Conservation (phyloP, 2,888 invertebrate genomes). For the Ophion ventricosus region DNA sequence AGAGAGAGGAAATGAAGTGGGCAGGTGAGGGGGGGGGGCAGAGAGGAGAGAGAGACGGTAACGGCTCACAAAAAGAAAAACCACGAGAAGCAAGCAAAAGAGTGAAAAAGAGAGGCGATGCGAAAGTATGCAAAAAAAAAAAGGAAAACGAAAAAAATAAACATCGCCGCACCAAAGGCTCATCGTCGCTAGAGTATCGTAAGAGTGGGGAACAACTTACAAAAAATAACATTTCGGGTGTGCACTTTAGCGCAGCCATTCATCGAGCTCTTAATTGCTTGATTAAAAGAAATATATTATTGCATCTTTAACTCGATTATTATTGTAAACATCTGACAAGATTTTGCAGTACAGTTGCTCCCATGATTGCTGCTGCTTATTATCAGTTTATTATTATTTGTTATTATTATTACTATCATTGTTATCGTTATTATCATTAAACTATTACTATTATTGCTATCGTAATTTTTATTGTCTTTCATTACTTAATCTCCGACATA, state of each 20-base stretch:
- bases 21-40: background rate
- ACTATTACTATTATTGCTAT: too few species aligned
- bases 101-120: slow-evolving; percentile 2
- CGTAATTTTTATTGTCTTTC: too few species aligned
- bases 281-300: background rate
- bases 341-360: background rate
- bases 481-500: too few species aligned
- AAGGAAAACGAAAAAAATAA: background rate
- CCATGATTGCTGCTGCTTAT: too few species aligned
- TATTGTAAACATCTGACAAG: background rate
- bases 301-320: background rate
- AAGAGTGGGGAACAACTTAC: background rate
- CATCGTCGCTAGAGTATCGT: slow-evolving; percentile 6
- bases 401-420: too few species aligned
- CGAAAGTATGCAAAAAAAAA: slow-evolving; percentile 54
- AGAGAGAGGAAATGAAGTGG: background rate
- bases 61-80: background rate
- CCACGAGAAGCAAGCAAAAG: background rate
- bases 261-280: background rate
- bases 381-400: too few species aligned
- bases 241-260: slow-evolving; percentile 31
- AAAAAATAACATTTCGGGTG: background rate
- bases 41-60: background rate
- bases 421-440: too few species aligned
- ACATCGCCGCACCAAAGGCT: slow-evolving; percentile 4